Conservation (phyloP, 2,888 invertebrate genomes). For the Clostera curtula region DNA sequence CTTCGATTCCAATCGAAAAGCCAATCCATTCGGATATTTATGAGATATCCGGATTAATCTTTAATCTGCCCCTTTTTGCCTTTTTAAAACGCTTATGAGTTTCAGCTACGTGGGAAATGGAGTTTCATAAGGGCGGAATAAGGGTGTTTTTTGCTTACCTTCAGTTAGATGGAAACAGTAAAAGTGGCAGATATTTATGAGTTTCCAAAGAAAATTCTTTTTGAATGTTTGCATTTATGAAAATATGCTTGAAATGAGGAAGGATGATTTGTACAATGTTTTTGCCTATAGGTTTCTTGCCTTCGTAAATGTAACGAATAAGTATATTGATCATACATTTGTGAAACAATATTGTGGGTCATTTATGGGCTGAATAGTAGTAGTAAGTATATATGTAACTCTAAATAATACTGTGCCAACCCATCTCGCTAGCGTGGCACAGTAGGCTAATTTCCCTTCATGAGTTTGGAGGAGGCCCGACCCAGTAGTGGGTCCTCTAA, state of each 20-base stretch:
- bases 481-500: too few species aligned
- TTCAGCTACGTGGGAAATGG: constrained; percentile 16
- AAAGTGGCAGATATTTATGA: constrained; percentile 73
- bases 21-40: constrained; percentile 68
- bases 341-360: too few species aligned
- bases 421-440: too few species aligned
- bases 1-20: constrained; percentile 68
- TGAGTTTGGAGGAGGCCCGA: too few species aligned
- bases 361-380: too few species aligned
- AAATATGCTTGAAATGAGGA: constrained; percentile 69
- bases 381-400: too few species aligned
- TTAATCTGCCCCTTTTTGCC: constrained; percentile 53
- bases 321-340: too few species aligned
- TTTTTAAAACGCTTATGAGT: constrained; percentile 67
- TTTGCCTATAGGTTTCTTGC: constrained; percentile 4
- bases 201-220: constrained; percentile 73
- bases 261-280: constrained; percentile 37
- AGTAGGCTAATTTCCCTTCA: too few species aligned
- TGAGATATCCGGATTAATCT: constrained; percentile 69
- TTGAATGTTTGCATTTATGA: constrained; percentile 74
- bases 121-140: constrained; percentile 23
- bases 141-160: constrained; percentile 23
- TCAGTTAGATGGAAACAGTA: constrained; percentile 42
- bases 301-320: too few species aligned
- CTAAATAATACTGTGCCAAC: too few species aligned